phyloP scores from a whole-genome alignment of 2,888 invertebrate species.

The Dendrolimus houi region DNA sequence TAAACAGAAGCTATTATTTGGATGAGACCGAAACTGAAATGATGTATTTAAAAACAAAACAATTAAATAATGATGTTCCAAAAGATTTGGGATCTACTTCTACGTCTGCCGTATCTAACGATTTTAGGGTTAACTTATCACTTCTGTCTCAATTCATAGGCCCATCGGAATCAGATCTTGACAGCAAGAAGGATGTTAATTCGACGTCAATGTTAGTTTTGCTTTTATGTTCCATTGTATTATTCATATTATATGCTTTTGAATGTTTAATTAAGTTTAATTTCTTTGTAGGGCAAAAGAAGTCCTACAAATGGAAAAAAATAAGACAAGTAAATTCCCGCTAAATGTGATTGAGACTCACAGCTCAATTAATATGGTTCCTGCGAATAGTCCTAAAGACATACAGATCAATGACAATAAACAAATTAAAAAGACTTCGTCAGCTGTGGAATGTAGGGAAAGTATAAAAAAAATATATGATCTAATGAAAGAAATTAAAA shows the following conservation, averaged over 20 bases:
- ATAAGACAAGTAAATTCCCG: conserved; percentile 1
- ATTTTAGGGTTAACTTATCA: conserved; percentile 27
- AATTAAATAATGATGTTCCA: conserved; percentile 18
- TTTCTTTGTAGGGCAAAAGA: too few relatives aligned
- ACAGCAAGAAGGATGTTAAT: conserved; percentile 7
- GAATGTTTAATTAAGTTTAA: too few relatives aligned
- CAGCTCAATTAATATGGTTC: conserved; percentile 15
- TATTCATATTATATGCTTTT: too few relatives aligned
- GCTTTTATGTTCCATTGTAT: background rate
- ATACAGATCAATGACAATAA: conserved; percentile 9
- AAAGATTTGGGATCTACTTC: conserved; percentile 23
- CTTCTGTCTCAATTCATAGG: conserved; percentile 24
- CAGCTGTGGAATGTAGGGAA: conserved; percentile 45
- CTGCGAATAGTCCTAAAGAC: conserved; percentile 21
- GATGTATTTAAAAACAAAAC: conserved; percentile 36
- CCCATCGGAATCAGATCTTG: conserved; percentile 21
- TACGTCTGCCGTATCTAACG: conserved; percentile 33
- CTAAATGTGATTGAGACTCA: conserved; percentile 9
- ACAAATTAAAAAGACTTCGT: conserved; percentile 20
- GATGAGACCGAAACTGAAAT: conserved; percentile 54
- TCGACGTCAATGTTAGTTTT: conserved; percentile 1
- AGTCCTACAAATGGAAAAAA: background rate
- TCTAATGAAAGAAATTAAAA: conserved; percentile 44
- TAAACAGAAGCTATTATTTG: conserved; percentile 46
- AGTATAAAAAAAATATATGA: conserved; percentile 60